A percentile compares a stretch with the other conserved stretches of the same genome.
Evolutionary conservation across 1,140 invertebrate genomes (phyloP).

Genomic region (Drosophila parabipectinata): DNA sequence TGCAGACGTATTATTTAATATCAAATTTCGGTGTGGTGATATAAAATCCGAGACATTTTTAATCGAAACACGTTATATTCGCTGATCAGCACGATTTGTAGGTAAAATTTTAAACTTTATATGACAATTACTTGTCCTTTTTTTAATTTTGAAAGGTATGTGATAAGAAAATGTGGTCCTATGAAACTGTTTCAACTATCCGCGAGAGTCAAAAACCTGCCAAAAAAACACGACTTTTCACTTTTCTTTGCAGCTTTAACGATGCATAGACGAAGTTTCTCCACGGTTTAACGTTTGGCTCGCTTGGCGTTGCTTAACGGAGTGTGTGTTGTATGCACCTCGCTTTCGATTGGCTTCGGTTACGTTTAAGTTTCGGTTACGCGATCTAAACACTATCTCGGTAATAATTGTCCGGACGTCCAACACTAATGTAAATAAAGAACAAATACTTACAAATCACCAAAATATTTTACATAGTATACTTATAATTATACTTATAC

Average conservation of each 20-base stretch:
- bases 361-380: slow-evolving; percentile 16
- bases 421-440: background rate
- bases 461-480: too few species aligned
- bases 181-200: slow-evolving; percentile 34
- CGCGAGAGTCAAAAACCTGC: slow-evolving; percentile 7
- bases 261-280: slow-evolving; percentile 38
- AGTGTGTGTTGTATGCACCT: background rate
- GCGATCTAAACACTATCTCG: too few species aligned
- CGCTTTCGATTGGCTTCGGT: slow-evolving; percentile 26
- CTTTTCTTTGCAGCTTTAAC: slow-evolving; percentile 32
- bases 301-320: slow-evolving; percentile 23
- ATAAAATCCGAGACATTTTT: slow-evolving; percentile 47
- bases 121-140: too few species aligned
- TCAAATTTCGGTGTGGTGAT: slow-evolving; percentile 33
- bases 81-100: too few species aligned
- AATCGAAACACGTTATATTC: background rate
- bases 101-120: too few species aligned
- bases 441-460: too few species aligned
- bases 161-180: slow-evolving; percentile 6
- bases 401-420: background rate
- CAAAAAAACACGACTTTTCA: slow-evolving; percentile 35
- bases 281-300: slow-evolving; percentile 39
- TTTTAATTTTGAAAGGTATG: background rate
- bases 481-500: too few species aligned
- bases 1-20: slow-evolving; percentile 70